Evolutionary conservation across 2,888 invertebrate species (phyloP), one percentile per base, ranked within the genome.

Genomic region (Cepaea hortensis): DNA sequence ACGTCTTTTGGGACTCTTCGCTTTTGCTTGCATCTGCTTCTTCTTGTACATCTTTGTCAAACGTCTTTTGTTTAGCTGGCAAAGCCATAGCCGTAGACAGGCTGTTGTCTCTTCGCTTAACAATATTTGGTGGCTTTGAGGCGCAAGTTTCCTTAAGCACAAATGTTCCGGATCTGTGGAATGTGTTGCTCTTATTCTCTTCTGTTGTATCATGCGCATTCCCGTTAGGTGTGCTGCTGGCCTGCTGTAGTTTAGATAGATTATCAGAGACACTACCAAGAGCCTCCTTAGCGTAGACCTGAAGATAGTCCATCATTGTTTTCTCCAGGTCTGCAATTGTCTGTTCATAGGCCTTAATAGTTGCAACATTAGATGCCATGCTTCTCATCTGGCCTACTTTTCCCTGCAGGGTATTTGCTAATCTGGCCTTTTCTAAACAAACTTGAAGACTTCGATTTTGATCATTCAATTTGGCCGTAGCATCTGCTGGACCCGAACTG

Each of bases 381-480:
- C 35, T 62, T 75, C 23, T 81, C 65, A 50, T 68, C n/a, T 62
- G 11, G 18, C 75, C 46, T n/a, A 75, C 23, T 65, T 73, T 68
- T 4, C 6, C 11, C 70, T 85, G 81, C 46, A 85, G 15, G 3
- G 75, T 73, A 20, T 50, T 85, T 1, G 50, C 85, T 35, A 85
- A 72, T 48, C 75, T 81, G n/a, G 85, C 85, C 23, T 85, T 85
- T 46, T 85, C 81, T n/a, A 85, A 55, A n/a, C 85, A 85, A 3
- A 23, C 7, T 20, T 75, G 79, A 9, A 85, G 62, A 50, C 68
- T 76, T 68, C 23, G 81, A 48, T 48, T 70, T 81, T 81, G 61
- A 18, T 35, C 48, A 13, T 46, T 20, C 11, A 35, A 1, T 46
- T 46, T 77, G 18, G 65, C 35, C 5, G 20, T 20, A 62, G 35